These are phyloP conservation scores for Digitonthophagus gazella DNA, from an alignment of 2,888 invertebrate species.

Conservation along the genomic window DNA sequence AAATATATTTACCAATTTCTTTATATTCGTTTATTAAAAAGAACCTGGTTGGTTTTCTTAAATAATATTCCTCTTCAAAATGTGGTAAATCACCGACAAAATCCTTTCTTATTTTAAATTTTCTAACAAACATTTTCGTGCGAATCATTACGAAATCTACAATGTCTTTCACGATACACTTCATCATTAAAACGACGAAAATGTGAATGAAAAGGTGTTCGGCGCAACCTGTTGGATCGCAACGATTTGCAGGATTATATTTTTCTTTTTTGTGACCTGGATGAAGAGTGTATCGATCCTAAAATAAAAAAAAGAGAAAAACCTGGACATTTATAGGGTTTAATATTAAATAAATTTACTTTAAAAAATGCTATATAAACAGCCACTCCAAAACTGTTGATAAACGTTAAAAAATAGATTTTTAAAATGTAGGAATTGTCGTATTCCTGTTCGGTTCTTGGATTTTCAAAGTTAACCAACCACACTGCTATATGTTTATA, in stretches of 20 bases:
- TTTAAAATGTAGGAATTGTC: constrained; percentile 31
- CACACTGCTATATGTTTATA: constrained; percentile 39
- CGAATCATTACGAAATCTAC: background rate
- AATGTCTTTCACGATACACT: background rate
- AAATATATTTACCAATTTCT: constrained; percentile 42
- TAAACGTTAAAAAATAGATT: constrained; percentile 27
- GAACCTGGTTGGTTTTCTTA: constrained; percentile 40
- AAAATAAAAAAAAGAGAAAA: too few relatives aligned
- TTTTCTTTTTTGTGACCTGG: background rate
- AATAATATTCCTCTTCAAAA: constrained; percentile 48
- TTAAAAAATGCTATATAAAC: constrained; percentile 32
- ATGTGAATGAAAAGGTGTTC: constrained; percentile 23
- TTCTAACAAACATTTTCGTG: background rate
- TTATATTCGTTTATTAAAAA: constrained; percentile 44
- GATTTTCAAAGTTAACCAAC: constrained; percentile 47
- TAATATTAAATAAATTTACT: constrained; percentile 29
- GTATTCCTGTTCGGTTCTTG: constrained; percentile 34
- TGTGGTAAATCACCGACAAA: constrained; percentile 35
- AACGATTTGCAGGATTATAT: background rate
- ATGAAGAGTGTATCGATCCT: background rate
- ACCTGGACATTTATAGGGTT: too few relatives aligned
- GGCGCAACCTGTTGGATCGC: constrained; percentile 28
- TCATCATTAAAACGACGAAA: background rate
- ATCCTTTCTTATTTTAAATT: background rate
- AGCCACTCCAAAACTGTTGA: constrained; percentile 29